Conservation (phyloP, 2,113 vertebrate genomes). For the cattle (Bos taurus) region DNA sequence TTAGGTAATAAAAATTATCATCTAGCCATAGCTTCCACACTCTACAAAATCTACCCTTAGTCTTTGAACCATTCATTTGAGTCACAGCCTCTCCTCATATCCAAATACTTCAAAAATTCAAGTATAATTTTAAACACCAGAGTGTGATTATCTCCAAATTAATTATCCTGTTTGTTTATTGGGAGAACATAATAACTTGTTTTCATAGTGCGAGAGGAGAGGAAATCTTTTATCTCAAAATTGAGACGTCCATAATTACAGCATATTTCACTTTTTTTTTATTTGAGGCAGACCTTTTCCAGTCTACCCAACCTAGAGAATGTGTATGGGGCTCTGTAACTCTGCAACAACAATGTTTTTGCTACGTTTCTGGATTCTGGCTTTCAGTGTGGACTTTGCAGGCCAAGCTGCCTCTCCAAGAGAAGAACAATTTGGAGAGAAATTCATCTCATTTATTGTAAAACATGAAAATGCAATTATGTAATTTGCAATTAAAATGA, state of each 20-base stretch:
- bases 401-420: background rate
- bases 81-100: background rate
- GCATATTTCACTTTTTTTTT: background rate
- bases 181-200: background rate
- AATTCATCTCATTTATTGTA: slow-evolving; percentile 36
- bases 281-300: background rate
- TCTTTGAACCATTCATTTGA: background rate
- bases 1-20: background rate
- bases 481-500: slow-evolving; percentile 65
- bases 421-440: slow-evolving; percentile 30
- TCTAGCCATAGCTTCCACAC: background rate
- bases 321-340: accelerated
- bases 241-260: background rate
- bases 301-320: background rate
- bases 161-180: background rate
- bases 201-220: background rate
- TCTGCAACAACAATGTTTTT: background rate
- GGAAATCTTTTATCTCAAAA: background rate
- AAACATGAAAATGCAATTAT: slow-evolving; percentile 54
- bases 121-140: background rate
- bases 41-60: background rate
- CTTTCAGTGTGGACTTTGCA: background rate
- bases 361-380: background rate
- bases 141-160: background rate
- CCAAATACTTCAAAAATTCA: background rate